Conservation (phyloP, 2,113 vertebrate genomes). For the Empidonax alnorum region DNA sequence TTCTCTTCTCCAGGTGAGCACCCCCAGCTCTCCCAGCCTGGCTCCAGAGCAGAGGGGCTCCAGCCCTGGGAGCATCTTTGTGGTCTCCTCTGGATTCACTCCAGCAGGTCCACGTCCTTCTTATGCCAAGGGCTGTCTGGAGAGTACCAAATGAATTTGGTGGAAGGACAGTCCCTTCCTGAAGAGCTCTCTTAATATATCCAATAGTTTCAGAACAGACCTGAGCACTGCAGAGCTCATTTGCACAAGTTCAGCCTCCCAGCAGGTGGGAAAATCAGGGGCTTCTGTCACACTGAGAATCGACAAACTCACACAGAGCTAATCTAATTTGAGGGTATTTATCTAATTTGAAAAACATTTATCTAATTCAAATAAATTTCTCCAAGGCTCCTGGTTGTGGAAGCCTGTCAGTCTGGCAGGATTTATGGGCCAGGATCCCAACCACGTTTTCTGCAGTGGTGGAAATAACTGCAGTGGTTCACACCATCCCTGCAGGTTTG, state of each 20-base stretch:
- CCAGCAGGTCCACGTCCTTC: background rate
- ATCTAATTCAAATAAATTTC: background rate
- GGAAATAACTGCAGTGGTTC: background rate
- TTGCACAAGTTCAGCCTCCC: background rate
- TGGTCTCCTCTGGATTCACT: background rate
- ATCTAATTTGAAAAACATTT: conserved; percentile 2
- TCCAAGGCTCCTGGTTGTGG: background rate
- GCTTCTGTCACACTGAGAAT: background rate
- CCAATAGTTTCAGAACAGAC: background rate
- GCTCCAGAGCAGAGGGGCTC: background rate
- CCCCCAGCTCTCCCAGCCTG: background rate
- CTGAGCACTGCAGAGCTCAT: background rate
- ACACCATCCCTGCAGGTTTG: background rate
- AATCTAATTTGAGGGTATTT: background rate
- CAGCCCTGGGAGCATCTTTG: background rate
- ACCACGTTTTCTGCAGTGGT: background rate
- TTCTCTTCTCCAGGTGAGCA: background rate
- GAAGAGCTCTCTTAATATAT: background rate
- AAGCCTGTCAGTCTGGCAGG: background rate
- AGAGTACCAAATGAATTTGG: rapidly evolving
- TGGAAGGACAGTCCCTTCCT: background rate
- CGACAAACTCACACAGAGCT: background rate
- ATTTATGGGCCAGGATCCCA: background rate
- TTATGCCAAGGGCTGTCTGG: background rate
- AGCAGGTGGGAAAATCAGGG: background rate